Evolutionary conservation across 2,888 invertebrate genomes (phyloP), one percentile per base, ranked within the genome.

Genomic region (Cremastobaeus sp.): DNA sequence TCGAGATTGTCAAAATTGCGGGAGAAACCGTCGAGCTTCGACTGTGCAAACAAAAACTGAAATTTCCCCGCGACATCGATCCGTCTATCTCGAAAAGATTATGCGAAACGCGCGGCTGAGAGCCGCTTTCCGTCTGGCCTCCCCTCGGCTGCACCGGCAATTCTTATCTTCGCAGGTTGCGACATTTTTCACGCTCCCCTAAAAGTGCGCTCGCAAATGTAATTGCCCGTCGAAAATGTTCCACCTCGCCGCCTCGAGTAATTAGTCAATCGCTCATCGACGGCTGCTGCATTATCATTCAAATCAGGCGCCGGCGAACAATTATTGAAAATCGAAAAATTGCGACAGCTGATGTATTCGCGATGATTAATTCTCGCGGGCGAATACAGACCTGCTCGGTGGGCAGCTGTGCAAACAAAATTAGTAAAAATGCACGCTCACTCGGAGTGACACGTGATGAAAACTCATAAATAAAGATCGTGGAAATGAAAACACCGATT

Each of bases 391-490:
- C 28, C 15, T 55, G 41, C n/a, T n/a, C n/a, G 62, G 70, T 70
- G 45, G 59, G 59, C 68, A 68, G 68, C 68, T 68, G 68, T 43
- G 57, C 68, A 68, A 59, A 52, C 47, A 52, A 34, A 50, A 20
- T 39, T 37, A 35, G 12, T 20, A 43, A 55, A 55, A 62, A 50
- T 15, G 50, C 34, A n/a, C 17, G 52, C 21, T 37, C 17, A 14
- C 5, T 48, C 25, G 21, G n/a, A 35, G n/a, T 37, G 25, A 17
- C 28, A 47, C 11, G 28, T 47, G 59, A 59, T 54, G 52, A 48
- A 62, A 62, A 43, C 50, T 62, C 52, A 62, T 62, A 62, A 62
- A 50, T 50, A 52, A 62, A 62, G 50, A 62, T 62, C 18, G 39
- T 34, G n/a, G 34, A 62, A 62, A 50, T 62, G 62, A 62, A 62